Percentiles rank a stretch among this genome's conserved stretches.
phyloP scores from a whole-genome alignment of 2,888 invertebrate species.

The Nomada ruficornis region DNA sequence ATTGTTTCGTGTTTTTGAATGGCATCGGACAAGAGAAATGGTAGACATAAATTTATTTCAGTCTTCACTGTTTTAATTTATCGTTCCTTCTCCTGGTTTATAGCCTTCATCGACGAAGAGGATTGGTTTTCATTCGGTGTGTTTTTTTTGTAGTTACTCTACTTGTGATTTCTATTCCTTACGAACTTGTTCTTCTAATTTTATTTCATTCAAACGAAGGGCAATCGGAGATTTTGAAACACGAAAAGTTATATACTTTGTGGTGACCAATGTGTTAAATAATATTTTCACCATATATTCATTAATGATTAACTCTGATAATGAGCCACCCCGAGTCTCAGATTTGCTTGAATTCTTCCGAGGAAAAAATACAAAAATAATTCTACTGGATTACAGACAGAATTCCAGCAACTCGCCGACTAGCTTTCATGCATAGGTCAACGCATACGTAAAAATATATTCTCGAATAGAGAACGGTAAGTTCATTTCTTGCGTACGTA shows the following conservation, averaged over 20 bases:
- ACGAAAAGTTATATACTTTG: too few relatives aligned
- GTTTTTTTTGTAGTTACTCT: not conserved
- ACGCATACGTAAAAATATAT: slow-evolving; percentile 10
- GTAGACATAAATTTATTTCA: slow-evolving; percentile 12
- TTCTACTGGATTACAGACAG: not conserved
- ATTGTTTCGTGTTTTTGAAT: slow-evolving; percentile 9
- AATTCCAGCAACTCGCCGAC: slow-evolving; percentile 35
- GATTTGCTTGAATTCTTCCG: not conserved
- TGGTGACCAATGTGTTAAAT: too few relatives aligned
- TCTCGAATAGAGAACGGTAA: slow-evolving; percentile 59
- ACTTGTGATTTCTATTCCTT: not conserved
- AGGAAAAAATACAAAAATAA: not conserved
- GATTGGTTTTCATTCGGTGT: slow-evolving; percentile 17
- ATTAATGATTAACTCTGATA: too few relatives aligned
- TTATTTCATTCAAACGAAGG: not conserved
- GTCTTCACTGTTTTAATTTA: slow-evolving; percentile 13
- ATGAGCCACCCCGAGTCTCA: not conserved
- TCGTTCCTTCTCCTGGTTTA: slow-evolving; percentile 11
- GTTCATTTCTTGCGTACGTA: slow-evolving; percentile 39
- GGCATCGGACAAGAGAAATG: not conserved
- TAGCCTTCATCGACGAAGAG: slow-evolving; percentile 23
- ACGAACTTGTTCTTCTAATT: not conserved
- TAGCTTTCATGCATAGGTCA: slow-evolving; percentile 39
- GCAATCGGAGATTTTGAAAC: not conserved
- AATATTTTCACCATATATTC: too few relatives aligned